Conservation (phyloP, 2,113 vertebrate genomes). For the Pelusios castaneus region DNA sequence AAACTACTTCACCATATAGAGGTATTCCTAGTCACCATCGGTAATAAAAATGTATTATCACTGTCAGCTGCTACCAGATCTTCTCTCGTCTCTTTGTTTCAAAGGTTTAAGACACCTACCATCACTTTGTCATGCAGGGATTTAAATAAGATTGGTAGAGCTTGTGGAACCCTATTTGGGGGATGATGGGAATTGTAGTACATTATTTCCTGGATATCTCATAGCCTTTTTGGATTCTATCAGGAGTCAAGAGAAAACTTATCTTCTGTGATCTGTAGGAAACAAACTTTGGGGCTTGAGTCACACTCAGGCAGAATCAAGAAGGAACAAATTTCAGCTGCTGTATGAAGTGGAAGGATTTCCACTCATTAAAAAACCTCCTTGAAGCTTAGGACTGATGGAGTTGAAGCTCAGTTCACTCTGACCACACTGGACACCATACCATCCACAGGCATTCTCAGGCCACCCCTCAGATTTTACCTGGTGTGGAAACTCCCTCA, state of each 20-base stretch:
- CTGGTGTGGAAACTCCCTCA: not conserved
- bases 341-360: not conserved
- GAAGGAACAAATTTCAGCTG: not conserved
- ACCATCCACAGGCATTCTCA: accelerated
- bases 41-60: not conserved
- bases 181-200: not conserved
- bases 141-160: not conserved
- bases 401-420: not conserved
- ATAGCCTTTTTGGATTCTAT: not conserved
- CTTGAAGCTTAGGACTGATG: not conserved
- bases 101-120: not conserved
- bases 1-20: not conserved
- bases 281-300: not conserved
- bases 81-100: not conserved
- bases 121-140: not conserved
- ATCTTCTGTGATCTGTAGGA: not conserved
- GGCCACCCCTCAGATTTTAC: not conserved
- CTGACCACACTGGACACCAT: not conserved
- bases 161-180: not conserved
- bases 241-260: not conserved
- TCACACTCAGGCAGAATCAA: not conserved
- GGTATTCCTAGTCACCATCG: not conserved
- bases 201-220: not conserved
- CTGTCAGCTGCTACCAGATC: not conserved
- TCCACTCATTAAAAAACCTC: not conserved